phyloP scores from a whole-genome alignment of 2,797 vertebrate species.

The Luscinia luscinia region DNA sequence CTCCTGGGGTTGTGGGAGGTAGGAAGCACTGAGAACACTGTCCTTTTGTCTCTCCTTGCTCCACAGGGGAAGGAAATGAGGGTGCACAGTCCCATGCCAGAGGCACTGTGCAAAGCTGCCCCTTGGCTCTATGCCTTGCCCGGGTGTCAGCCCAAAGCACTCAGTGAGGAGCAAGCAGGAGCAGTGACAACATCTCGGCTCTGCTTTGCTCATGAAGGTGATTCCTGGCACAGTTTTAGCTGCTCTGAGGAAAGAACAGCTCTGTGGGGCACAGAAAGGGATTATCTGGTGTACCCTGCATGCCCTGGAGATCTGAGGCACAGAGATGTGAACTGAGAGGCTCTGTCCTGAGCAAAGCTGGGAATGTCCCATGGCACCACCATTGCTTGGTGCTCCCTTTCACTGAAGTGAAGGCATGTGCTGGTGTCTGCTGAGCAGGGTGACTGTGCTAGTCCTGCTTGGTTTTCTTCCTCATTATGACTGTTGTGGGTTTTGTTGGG shows the following conservation, averaged over 20 bases:
- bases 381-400: not conserved
- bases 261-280: accelerated
- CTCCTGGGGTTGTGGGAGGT: not conserved
- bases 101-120: not conserved
- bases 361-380: not conserved
- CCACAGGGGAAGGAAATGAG: not conserved
- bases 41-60: not conserved
- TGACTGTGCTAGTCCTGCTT: not conserved
- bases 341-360: not conserved
- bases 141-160: not conserved
- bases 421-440: not conserved
- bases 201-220: not conserved
- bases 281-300: not conserved
- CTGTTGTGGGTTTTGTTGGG: not conserved
- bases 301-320: not conserved
- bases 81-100: not conserved
- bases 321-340: not conserved
- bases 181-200: not conserved
- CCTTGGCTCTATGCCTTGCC: not conserved
- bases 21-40: not conserved
- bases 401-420: not conserved
- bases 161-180: not conserved
- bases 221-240: not conserved
- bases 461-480: not conserved
- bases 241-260: not conserved